These are phyloP conservation scores for Scyliorhinus canicula DNA, from an alignment of 2,797 vertebrate species.

Conservation along the genomic window DNA sequence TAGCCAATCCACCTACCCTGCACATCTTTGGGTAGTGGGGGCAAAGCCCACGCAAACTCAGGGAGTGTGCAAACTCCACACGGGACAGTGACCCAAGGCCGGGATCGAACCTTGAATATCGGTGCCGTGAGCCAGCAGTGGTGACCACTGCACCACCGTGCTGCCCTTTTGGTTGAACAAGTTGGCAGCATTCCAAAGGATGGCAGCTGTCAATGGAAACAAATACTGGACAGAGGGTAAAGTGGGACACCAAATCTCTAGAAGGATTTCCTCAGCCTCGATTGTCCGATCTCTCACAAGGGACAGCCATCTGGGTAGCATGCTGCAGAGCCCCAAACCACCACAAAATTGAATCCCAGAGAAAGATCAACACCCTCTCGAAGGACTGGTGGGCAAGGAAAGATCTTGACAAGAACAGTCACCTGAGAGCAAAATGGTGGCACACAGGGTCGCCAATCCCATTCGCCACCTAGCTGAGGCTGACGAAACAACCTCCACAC, in stretches of 20 bases:
- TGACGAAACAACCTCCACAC: too few relatives aligned
- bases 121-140: too few relatives aligned
- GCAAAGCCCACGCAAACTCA: too few relatives aligned
- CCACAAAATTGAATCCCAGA: background rate
- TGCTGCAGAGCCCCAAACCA: background rate
- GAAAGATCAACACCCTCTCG: background rate
- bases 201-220: background rate
- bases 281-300: background rate
- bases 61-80: too few relatives aligned
- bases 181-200: too few relatives aligned
- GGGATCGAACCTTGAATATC: too few relatives aligned
- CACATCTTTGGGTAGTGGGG: too few relatives aligned
- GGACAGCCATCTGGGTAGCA: background rate
- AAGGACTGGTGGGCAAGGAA: background rate
- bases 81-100: too few relatives aligned
- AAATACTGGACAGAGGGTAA: background rate
- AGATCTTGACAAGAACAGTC: background rate
- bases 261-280: background rate
- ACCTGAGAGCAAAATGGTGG: background rate
- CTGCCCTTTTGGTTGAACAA: background rate
- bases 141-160: too few relatives aligned
- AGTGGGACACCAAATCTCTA: background rate
- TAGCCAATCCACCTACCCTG: too few relatives aligned
- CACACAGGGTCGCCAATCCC: background rate
- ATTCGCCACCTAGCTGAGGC: background rate